Conservation (phyloP, 1,140 invertebrate genomes). For the Drosophila subobscura region DNA sequence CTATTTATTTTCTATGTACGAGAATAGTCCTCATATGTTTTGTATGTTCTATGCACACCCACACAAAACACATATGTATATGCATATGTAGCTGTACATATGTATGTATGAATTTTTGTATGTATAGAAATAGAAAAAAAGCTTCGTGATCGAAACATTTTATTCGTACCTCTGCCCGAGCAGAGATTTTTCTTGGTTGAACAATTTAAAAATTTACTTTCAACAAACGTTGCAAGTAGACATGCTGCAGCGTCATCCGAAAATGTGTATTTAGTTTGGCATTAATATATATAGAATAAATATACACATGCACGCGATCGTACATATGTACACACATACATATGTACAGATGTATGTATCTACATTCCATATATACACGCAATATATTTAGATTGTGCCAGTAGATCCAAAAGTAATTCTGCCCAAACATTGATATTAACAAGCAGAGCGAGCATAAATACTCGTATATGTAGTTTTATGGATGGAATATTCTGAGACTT, state of each 20-base stretch:
- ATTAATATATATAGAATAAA: slow-evolving; percentile 13
- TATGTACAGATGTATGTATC: neutral
- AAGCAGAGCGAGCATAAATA: neutral
- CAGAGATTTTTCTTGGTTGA: slow-evolving; percentile 28
- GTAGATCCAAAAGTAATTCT: slow-evolving; percentile 24
- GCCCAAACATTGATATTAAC: slow-evolving; percentile 46
- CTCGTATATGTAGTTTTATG: too few relatives aligned
- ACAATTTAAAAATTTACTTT: slow-evolving; percentile 41
- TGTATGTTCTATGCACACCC: too few relatives aligned
- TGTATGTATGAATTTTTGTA: slow-evolving; percentile 14
- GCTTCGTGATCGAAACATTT: slow-evolving; percentile 55
- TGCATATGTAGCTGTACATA: slow-evolving; percentile 20
- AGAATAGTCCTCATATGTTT: too few relatives aligned
- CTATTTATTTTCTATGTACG: slow-evolving; percentile 21
- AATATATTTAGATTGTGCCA: slow-evolving; percentile 39
- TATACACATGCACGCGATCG: neutral
- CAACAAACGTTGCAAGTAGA: slow-evolving; percentile 45
- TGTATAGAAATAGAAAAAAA: slow-evolving; percentile 45
- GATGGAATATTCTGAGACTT: too few relatives aligned
- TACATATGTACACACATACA: slow-evolving; percentile 4
- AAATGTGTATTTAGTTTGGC: slow-evolving; percentile 14
- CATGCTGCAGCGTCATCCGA: slow-evolving; percentile 63
- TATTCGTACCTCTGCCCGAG: slow-evolving; percentile 27
- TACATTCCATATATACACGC: slow-evolving; percentile 20
- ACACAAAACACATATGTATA: neutral